Evolutionary conservation across 2,797 vertebrate genomes (phyloP).

Genomic region (Iguana delicatissima): DNA sequence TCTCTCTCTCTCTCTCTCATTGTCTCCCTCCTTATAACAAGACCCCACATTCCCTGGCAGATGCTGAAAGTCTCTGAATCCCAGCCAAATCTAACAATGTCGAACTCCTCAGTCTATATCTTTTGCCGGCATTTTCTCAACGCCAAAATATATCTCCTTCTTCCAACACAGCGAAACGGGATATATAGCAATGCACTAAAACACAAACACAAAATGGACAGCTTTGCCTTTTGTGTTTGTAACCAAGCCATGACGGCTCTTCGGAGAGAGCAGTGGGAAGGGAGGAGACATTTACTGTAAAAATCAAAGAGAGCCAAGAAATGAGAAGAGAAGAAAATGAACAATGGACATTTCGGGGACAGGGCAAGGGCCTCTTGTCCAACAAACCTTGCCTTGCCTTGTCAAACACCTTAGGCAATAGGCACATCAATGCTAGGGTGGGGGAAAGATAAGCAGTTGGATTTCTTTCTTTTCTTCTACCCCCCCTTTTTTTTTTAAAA

Average conservation of each 20-base stretch:
- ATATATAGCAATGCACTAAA: not conserved
- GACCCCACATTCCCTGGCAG: constrained; percentile 59
- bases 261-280: not conserved
- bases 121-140: constrained; percentile 25
- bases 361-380: not conserved
- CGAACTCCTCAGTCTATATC: constrained; percentile 51
- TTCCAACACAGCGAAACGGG: constrained; percentile 20
- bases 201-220: not conserved
- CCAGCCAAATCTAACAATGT: constrained; percentile 37
- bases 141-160: constrained; percentile 17
- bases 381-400: not conserved
- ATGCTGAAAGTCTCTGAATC: constrained; percentile 54
- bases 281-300: not conserved
- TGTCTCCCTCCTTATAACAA: constrained; percentile 43
- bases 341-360: not conserved
- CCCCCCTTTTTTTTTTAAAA: not conserved
- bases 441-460: constrained; percentile 26
- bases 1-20: not conserved
- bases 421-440: not conserved
- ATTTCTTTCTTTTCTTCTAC: constrained; percentile 13
- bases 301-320: not conserved
- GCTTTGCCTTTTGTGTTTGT: not conserved
- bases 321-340: not conserved
- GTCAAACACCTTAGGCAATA: not conserved
- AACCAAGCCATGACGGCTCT: accelerated